Conservation (phyloP, 2,797 vertebrate species). For the Sebastiscus tertius region DNA sequence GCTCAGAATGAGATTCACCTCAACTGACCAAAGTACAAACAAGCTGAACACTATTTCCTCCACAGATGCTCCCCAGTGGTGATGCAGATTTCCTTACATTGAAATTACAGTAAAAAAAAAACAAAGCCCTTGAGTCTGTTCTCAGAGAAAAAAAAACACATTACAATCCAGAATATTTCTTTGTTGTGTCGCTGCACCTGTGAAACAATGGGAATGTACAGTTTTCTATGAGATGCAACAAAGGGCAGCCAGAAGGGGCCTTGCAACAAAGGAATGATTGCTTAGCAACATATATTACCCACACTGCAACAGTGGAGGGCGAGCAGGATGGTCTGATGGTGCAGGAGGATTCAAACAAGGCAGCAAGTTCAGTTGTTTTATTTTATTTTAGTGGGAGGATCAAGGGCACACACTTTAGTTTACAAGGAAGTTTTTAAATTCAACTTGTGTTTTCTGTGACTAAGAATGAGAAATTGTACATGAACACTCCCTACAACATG, state of each 20-base stretch:
- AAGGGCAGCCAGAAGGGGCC: conserved; percentile 29
- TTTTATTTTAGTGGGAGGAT: not conserved
- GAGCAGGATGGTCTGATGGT: conserved; percentile 5
- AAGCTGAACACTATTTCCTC: not conserved
- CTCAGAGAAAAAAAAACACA: not conserved
- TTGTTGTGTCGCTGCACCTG: not conserved
- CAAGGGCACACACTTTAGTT: not conserved
- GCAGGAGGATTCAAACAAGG: not conserved
- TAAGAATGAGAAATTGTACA: not conserved
- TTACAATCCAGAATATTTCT: not conserved
- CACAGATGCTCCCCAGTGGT: not conserved
- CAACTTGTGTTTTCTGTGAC: not conserved
- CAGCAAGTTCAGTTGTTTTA: not conserved
- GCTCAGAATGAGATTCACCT: conserved; percentile 6
- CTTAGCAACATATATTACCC: conserved; percentile 50
- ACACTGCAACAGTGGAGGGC: conserved; percentile 10
- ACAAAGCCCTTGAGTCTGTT: not conserved
- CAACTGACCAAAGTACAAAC: not conserved
- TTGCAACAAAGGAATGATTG: conserved; percentile 32
- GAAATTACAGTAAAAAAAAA: not conserved
- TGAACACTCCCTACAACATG: not conserved
- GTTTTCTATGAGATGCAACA: conserved; percentile 23
- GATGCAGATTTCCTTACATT: not conserved
- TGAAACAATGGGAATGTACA: conserved; percentile 16
- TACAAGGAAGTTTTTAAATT: not conserved